Percentiles rank a stretch among this genome's conserved stretches.
Conservation (phyloP, 2,113 vertebrate genomes). For the Chunga burmeisteri region DNA sequence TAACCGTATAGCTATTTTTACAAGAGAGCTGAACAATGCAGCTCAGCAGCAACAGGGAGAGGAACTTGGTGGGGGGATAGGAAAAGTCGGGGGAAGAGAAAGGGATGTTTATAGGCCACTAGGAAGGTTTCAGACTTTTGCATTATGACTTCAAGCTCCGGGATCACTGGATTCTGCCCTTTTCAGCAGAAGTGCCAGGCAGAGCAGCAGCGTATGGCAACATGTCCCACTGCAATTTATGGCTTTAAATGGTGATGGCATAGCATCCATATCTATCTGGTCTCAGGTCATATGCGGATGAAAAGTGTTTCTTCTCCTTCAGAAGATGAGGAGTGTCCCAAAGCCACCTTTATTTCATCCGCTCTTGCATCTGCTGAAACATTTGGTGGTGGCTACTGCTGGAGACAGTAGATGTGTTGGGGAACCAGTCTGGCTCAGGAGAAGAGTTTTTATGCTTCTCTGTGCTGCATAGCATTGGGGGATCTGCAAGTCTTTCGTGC, state of each 20-base stretch:
- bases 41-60: neutral
- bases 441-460: conserved; percentile 27
- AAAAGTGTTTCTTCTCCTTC: neutral
- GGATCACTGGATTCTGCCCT: neutral
- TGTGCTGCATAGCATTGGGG: neutral
- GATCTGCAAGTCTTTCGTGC: conserved; percentile 34
- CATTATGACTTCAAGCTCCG: rapidly evolving
- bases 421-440: neutral
- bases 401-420: neutral
- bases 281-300: neutral
- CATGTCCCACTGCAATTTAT: neutral
- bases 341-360: neutral
- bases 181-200: neutral
- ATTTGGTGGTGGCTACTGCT: neutral
- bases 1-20: neutral
- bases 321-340: neutral
- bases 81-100: neutral
- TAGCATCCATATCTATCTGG: neutral
- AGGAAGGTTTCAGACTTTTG: neutral
- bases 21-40: neutral
- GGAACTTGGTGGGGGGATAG: rapidly evolving
- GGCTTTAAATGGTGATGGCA: neutral
- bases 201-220: neutral
- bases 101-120: neutral
- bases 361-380: neutral